A percentile compares a stretch with the other conserved stretches of the same genome.
Evolutionary conservation across 1,140 invertebrate species (phyloP).

Genomic region (Drosophila quadrilineata): DNA sequence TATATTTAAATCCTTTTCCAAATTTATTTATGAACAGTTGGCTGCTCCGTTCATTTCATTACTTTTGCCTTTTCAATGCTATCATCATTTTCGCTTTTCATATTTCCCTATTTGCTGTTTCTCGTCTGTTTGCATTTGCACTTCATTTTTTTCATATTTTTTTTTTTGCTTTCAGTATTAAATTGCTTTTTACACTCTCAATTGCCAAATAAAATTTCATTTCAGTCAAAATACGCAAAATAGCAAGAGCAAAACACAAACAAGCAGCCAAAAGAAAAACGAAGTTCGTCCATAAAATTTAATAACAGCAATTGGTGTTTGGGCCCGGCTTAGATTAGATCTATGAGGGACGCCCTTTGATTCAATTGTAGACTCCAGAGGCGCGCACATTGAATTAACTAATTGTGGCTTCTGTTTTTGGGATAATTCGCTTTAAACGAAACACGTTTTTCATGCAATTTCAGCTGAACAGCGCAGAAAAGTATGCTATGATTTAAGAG

Average conservation of each 20-base stretch:
- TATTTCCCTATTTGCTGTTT: background rate
- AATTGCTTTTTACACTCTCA: conserved; percentile 26
- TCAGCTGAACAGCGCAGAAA: conserved; percentile 24
- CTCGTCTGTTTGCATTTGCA: background rate
- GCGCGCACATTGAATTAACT: conserved; percentile 32
- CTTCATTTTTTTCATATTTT: too few species aligned
- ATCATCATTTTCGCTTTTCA: background rate
- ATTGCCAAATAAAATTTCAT: conserved; percentile 25
- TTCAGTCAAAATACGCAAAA: conserved; percentile 5
- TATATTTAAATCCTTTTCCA: too few species aligned
- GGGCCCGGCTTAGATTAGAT: conserved; percentile 31
- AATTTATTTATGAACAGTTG: too few species aligned
- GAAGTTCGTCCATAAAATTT: conserved; percentile 33
- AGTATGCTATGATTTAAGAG: conserved; percentile 53
- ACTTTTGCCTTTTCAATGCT: background rate
- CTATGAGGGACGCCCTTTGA: conserved; percentile 29
- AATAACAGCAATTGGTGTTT: conserved; percentile 33
- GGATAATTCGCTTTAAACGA: conserved; percentile 6
- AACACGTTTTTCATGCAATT: conserved; percentile 5
- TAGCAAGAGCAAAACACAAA: background rate
- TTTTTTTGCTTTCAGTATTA: background rate
- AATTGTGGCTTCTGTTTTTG: conserved; percentile 28
- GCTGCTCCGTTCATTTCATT: too few species aligned
- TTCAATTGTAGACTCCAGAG: conserved; percentile 25
- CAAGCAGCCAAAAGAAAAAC: conserved; percentile 2